phyloP scores from a whole-genome alignment of 2,888 invertebrate species.

The Rhyacophila evoluta region DNA sequence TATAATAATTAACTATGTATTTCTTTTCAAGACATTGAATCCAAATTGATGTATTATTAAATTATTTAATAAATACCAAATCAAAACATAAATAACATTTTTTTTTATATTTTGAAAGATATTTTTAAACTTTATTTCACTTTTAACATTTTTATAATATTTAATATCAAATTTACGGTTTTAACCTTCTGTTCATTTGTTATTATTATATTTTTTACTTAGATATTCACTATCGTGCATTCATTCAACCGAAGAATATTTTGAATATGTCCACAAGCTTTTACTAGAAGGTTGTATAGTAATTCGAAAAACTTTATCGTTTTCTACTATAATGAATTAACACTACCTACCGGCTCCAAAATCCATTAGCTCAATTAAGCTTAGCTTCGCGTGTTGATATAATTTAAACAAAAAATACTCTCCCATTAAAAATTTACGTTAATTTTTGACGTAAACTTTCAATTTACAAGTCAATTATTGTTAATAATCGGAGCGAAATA shows the following conservation, averaged over 20 bases:
- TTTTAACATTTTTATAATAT: too few species aligned
- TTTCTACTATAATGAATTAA: not conserved
- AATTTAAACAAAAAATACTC: slow-evolving; percentile 7
- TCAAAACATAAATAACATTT: too few species aligned
- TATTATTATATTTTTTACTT: too few species aligned
- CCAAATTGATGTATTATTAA: too few species aligned
- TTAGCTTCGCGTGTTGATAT: not conserved
- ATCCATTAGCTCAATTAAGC: not conserved
- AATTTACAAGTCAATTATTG: not conserved
- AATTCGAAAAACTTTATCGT: not conserved
- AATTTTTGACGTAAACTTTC: not conserved
- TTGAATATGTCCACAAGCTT: not conserved
- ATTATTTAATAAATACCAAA: too few species aligned
- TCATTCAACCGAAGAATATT: not conserved
- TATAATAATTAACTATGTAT: too few species aligned
- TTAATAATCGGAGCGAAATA: not conserved
- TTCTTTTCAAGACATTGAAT: too few species aligned
- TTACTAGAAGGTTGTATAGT: not conserved
- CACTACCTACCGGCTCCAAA: not conserved
- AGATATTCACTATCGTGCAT: too few species aligned
- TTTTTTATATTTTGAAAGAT: too few species aligned
- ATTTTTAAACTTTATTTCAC: too few species aligned
- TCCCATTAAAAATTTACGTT: not conserved
- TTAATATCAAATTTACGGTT: too few species aligned
- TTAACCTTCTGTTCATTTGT: too few species aligned